phyloP scores from a whole-genome alignment of 2,888 invertebrate genomes.

The Macrostomum cliftonense region DNA sequence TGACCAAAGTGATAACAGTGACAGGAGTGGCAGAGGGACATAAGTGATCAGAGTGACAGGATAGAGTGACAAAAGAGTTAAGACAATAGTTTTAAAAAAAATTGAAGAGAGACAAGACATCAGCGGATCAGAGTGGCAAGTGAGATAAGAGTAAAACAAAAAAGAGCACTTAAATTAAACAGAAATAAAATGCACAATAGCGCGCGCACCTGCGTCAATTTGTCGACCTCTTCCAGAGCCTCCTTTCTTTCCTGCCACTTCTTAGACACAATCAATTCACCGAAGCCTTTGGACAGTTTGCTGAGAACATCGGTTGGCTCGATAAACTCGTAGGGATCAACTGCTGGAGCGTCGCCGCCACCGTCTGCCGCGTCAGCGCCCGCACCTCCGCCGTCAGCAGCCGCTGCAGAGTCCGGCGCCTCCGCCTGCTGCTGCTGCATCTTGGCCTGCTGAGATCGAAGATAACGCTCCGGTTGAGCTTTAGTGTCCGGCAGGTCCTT shows the following conservation, averaged over 20 bases:
- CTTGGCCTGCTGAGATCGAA: constrained; percentile 56
- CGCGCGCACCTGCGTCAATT: constrained; percentile 53
- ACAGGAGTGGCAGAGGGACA: no score
- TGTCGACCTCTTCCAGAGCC: constrained; percentile 61
- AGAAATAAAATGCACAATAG: no score
- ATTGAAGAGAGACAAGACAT: no score
- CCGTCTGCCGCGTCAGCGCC: constrained; percentile 13
- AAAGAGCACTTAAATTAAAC: no score
- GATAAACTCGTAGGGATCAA: constrained; percentile 73
- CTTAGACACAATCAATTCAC: constrained; percentile 58
- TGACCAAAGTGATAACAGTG: no score
- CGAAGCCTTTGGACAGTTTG: constrained; percentile 81
- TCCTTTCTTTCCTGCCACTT: constrained; percentile 94
- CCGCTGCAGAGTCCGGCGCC: constrained; percentile 21
- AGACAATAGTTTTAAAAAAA: no score
- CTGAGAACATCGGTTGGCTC: constrained; percentile 79
- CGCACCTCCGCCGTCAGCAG: neutral
- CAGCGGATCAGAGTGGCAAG: no score
- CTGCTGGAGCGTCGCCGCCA: constrained; percentile 28
- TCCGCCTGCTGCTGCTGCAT: constrained; percentile 46
- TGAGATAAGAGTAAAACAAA: no score
- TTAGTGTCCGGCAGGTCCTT: constrained; percentile 49
- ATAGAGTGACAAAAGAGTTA: no score
- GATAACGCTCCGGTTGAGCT: constrained; percentile 52
- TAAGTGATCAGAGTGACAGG: no score